Percentiles rank a stretch among this genome's conserved stretches.
Evolutionary conservation across 2,113 vertebrate species (phyloP).

Genomic region (Cyphomyrus discorhynchus): DNA sequence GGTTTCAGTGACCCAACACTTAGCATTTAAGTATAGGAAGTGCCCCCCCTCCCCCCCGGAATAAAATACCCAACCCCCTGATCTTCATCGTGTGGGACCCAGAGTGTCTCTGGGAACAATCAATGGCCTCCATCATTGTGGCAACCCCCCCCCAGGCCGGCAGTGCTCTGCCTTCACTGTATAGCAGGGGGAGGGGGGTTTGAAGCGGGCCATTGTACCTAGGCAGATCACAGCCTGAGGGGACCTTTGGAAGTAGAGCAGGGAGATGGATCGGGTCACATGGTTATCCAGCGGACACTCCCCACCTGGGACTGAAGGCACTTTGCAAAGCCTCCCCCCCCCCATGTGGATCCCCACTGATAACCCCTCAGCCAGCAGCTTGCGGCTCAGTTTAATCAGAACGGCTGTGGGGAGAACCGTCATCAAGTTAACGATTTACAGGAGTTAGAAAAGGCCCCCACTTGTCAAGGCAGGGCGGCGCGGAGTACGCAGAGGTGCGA

Average conservation of each 20-base stretch:
- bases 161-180: neutral
- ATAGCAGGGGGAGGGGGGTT: neutral
- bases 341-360: neutral
- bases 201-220: slow-evolving; percentile 18
- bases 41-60: neutral
- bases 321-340: neutral
- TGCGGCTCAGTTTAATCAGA: slow-evolving; percentile 9
- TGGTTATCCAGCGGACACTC: neutral
- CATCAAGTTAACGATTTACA: neutral
- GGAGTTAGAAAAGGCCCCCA: neutral
- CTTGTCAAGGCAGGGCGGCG: neutral
- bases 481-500: neutral
- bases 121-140: slow-evolving; percentile 13
- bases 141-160: neutral
- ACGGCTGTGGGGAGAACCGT: slow-evolving; percentile 44
- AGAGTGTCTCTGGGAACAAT: slow-evolving; percentile 10
- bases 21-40: slow-evolving; percentile 12
- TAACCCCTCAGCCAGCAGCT: neutral
- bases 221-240: neutral
- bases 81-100: neutral
- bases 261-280: neutral
- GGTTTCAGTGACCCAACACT: neutral
- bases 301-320: slow-evolving; percentile 2
- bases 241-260: neutral
- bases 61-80: neutral